These are phyloP conservation scores for Chelmon rostratus DNA, from an alignment of 2,797 vertebrate genomes.

Conservation along the genomic window DNA sequence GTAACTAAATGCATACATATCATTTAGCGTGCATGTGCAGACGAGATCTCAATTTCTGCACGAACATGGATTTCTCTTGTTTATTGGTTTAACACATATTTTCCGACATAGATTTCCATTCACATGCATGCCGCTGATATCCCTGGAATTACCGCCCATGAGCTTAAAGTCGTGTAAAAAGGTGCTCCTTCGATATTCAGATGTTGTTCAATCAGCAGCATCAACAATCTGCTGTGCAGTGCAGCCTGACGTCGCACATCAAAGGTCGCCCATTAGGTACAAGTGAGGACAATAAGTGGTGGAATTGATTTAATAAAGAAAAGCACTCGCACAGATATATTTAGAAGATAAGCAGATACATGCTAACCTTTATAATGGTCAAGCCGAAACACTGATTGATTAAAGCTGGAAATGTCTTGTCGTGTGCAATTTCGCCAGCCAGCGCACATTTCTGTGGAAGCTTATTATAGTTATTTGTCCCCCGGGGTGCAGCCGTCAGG, in stretches of 20 bases:
- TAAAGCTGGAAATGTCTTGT: not conserved
- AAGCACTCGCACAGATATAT: no score
- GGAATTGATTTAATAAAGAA: no score
- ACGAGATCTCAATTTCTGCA: not conserved
- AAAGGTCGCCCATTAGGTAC: no score
- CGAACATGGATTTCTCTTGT: not conserved
- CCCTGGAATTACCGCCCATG: not conserved
- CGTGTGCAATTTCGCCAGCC: not conserved
- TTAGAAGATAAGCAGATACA: no score
- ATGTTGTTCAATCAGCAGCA: not conserved
- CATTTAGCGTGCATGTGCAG: not conserved
- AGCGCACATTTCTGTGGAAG: slow-evolving; percentile 17
- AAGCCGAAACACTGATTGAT: not conserved
- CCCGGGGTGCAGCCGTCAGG: slow-evolving; percentile 53
- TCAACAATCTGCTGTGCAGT: no score
- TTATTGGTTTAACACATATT: not conserved
- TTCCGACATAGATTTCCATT: not conserved
- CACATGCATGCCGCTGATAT: not conserved
- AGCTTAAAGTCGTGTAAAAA: not conserved
- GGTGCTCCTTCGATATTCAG: not conserved
- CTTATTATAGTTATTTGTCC: slow-evolving; percentile 28
- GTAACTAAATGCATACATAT: not conserved
- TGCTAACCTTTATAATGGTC: not conserved
- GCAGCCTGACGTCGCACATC: no score
- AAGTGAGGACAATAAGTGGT: no score